Evolutionary conservation across 1,140 invertebrate species (phyloP), one percentile per base, ranked within the genome.

Genomic region (Trichonephila clavata): DNA sequence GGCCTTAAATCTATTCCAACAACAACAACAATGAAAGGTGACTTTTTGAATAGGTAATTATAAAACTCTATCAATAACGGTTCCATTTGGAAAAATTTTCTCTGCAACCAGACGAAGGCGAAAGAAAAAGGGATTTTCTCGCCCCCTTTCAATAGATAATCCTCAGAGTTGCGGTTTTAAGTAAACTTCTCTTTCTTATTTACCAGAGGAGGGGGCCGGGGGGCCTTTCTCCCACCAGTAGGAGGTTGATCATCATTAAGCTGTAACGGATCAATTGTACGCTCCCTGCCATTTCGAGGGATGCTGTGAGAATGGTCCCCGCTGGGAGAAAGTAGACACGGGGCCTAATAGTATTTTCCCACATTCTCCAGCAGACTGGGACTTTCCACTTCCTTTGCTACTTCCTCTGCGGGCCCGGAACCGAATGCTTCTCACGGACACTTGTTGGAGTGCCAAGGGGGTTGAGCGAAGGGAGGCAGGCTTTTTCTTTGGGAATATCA

Each of bases 311-410:
- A 77, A 68, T 68, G 65, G 65, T 39, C 71, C 71, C 71, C 27
- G 27, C 27, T 32, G 71, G 71, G 71, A 32, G 71, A 77, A 77
- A 77, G 71, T 77, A 32, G 61, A 63, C 61, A 50, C 50, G 65
- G 65, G 65, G 27, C 71, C 27, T 77, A 50, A 50, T 50, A 50
- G 50, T 50, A 50, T 50, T 77, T 77, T 77, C 71, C 71, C 71
- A 77, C 65, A 68, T 68, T 68, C 65, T 68, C 71, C 71, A 39
- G 71, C 65, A 68, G 71, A 65, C 61, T 39, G 86, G 61, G 57
- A 84, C 86, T 87, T 87, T 63, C 86, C 87, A 89, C 87, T 77
- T 71, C 87, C 65, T 89, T 65, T 65, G 61, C 27, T 18, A 87
- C 86, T 87, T 63, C 86, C 86, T 32, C 86, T 63, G 39, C 21